A percentile compares a stretch with the other conserved stretches of the same genome.
These are phyloP conservation scores for Drosophila meridionalis DNA, from an alignment of 2,888 invertebrate genomes.

Conservation along the genomic window DNA sequence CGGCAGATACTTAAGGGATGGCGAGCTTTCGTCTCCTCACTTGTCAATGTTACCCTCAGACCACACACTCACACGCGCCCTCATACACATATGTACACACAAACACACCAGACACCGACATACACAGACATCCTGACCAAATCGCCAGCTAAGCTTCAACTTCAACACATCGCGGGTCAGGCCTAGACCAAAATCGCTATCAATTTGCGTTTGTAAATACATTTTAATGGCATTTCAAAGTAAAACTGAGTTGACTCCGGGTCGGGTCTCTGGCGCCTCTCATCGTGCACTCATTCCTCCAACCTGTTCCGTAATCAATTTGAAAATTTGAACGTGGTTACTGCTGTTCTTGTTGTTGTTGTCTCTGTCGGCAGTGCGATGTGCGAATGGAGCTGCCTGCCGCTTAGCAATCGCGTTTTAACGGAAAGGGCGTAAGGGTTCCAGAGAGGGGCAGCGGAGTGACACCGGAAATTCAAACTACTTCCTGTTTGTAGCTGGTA, in stretches of 20 bases:
- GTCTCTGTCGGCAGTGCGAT: conserved; percentile 20
- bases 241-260: conserved; percentile 63
- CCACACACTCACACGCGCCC: conserved; percentile 10
- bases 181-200: conserved; percentile 72
- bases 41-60: conserved; percentile 9
- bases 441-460: conserved; percentile 36
- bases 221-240: conserved; percentile 81
- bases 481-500: conserved; percentile 75
- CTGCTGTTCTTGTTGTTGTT: conserved; percentile 9
- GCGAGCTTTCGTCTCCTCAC: not conserved
- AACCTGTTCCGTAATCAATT: conserved; percentile 69
- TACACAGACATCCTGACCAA: conserved; percentile 41
- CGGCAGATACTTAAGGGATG: conserved; percentile 22
- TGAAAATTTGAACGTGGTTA: conserved; percentile 65
- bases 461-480: conserved; percentile 82
- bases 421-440: not conserved
- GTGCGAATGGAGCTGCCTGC: conserved; percentile 19
- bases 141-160: conserved; percentile 69
- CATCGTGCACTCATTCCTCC: conserved; percentile 22
- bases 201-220: conserved; percentile 81
- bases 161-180: conserved; percentile 62
- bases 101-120: not conserved
- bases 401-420: conserved; percentile 22
- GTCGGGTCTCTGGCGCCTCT: conserved; percentile 12
- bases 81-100: not conserved